Evolutionary conservation across 1,140 invertebrate species (phyloP), one percentile per base, ranked within the genome.

Genomic region (Venustaconcha ellipsiformis): DNA sequence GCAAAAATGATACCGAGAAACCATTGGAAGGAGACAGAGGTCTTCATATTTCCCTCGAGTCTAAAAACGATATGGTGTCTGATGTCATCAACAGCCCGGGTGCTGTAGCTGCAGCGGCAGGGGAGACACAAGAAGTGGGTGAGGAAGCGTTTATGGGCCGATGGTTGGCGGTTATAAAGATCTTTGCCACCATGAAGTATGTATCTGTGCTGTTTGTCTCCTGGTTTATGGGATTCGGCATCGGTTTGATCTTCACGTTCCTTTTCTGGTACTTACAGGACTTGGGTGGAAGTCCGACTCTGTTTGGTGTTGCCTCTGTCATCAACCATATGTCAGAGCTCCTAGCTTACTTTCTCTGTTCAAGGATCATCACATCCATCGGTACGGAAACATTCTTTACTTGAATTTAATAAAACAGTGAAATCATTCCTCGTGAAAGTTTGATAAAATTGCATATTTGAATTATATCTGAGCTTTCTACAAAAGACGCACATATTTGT

Each of bases 141-240:
- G 83, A 84, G 18, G 84, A 86, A 64, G 82, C 84, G 1, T 88
- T 86, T 70, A 78, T 88, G 26, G 82, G 82, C 14, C 87, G 86
- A 59, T 88, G 86, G 86, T 74, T 85, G 14, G 79, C 86, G 17
- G 89, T 89, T n/a, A 64, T 89, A 58, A 85, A 83, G 65, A 72
- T 88, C 76, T 74, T 90, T 58, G 83, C 81, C 14, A 83, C 82
- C 14, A 75, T 85, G 68, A 81, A 83, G 67, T 88, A 87, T 72
- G 81, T 87, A 13, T 85, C 97, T 0, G 99, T 99, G 87, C 92
- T 99, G 14, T 96, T 99, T 84, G 96, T 99, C 0, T 95, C 97
- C 23, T 99, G 97, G 96, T 98, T 97, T 90, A 98, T 99, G 97
- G 98, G 98, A 66, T 97, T 99, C 87, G 98, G 98, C n/a, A 98